A percentile compares a stretch with the other conserved stretches of the same genome.
phyloP scores from a whole-genome alignment of 2,888 invertebrate genomes.

The Drosophila kambysellisi region DNA sequence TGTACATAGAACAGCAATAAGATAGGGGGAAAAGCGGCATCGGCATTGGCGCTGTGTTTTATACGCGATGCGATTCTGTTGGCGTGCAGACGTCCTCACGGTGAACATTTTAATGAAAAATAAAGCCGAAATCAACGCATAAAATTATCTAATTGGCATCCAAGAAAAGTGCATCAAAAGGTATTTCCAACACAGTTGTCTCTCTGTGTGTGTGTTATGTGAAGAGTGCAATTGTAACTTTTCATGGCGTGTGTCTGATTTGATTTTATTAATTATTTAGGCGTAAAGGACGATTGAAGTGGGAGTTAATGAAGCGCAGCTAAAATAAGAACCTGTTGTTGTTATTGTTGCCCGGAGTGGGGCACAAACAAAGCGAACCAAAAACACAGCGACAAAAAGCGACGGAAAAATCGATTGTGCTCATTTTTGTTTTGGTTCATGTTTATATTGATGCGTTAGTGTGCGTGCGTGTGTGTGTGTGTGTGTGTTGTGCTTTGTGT shows the following conservation, averaged over 20 bases:
- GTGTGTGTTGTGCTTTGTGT: not conserved
- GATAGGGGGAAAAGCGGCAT: constrained; percentile 42
- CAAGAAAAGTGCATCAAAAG: constrained; percentile 36
- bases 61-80: constrained; percentile 63
- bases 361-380: constrained; percentile 35
- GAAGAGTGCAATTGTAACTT: constrained; percentile 45
- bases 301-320: constrained; percentile 38
- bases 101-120: constrained; percentile 29
- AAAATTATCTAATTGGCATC: constrained; percentile 37
- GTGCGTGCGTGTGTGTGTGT: constrained; percentile 9
- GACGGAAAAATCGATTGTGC: constrained; percentile 83
- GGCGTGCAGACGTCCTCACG: constrained; percentile 64
- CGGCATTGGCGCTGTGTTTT: constrained; percentile 49
- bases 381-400: constrained; percentile 30
- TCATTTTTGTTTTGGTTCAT: constrained; percentile 77
- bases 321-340: constrained; percentile 67
- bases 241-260: constrained; percentile 29
- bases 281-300: constrained; percentile 33
- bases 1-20: not conserved
- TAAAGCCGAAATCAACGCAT: constrained; percentile 45
- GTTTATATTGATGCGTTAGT: constrained; percentile 32
- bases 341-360: constrained; percentile 44
- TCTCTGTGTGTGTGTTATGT: constrained; percentile 19
- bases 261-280: constrained; percentile 41
- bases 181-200: constrained; percentile 28